phyloP scores from a whole-genome alignment of 2,888 invertebrate species.

The Neria commutata region DNA sequence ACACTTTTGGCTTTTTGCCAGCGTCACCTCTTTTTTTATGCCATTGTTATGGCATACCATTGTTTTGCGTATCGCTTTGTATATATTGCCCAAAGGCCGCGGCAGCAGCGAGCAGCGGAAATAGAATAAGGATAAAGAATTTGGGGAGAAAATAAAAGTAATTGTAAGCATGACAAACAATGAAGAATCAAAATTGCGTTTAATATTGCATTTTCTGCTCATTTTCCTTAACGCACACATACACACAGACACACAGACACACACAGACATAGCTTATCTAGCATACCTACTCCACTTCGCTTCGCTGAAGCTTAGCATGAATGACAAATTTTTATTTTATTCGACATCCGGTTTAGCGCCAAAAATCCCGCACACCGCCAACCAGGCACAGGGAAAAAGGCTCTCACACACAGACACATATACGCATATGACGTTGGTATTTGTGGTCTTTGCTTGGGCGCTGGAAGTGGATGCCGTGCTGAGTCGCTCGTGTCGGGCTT shows the following conservation, averaged over 20 bases:
- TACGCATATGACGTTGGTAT: background rate
- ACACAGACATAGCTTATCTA: background rate
- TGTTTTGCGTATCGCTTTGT: too few species aligned
- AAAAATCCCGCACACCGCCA: slow-evolving; percentile 26
- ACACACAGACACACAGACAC: background rate
- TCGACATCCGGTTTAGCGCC: slow-evolving; percentile 45
- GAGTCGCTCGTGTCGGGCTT: background rate
- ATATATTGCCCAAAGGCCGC: too few species aligned
- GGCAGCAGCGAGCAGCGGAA: too few species aligned
- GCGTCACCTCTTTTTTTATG: background rate
- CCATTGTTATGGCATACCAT: background rate
- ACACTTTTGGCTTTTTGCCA: background rate
- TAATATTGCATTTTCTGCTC: too few species aligned
- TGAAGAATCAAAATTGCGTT: too few species aligned
- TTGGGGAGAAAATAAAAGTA: too few species aligned
- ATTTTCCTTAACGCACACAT: background rate
- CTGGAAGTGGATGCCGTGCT: background rate
- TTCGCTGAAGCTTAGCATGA: slow-evolving; percentile 38
- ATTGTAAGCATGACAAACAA: too few species aligned
- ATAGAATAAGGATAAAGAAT: too few species aligned
- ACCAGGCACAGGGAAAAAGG: too few species aligned
- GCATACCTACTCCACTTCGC: background rate
- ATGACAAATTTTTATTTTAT: slow-evolving; percentile 56
- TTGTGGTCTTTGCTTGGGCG: background rate
- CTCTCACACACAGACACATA: background rate